Base-by-base conservation (phyloP, 2,113 vertebrate genomes). In the Ptilonorhynchus violaceus region DNA sequence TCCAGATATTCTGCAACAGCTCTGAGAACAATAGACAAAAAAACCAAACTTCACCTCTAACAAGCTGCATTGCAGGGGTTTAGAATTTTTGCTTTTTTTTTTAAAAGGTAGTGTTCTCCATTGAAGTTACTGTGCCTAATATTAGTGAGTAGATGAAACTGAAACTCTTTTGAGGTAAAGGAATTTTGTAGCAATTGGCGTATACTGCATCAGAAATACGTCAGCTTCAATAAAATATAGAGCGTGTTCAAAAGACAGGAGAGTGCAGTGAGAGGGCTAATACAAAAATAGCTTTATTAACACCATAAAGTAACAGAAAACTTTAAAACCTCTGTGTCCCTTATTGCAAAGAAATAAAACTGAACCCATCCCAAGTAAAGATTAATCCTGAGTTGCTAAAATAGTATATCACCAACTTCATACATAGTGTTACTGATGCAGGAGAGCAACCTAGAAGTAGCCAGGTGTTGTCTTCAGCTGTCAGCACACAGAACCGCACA, bases 341-440 rank as follows among this genome's bases (percentile, higher is more conserved):
- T 1, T 70, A 39, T 42, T 59, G 39, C 24, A 77, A 31, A 88
- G 25, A 13, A 64, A 9, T 63, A 28, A 42, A 69, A 27, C 19
- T 20, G 24, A 64, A 41, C 27, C 8, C 25, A 55, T 23, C 15
- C 12, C 31, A 59, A 55, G 44, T 3, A 81, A 81, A 46, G 7
- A 15, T 20, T 33, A 42, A 35, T 27, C 11, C 39, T 76, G 63
- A 22, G 3, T 6, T 59, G 44, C 25, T 81, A 44, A 64, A 85
- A 19, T 13, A n/a, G 7, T 2, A 0, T 37, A 15, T 30, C 20
- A 42, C 10, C 33, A 22, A 1, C 13, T 39, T 46, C 15, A 46
- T 17, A 37, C 5, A 12, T 13, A 37, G 12, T 7, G 4, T 21
- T 39, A 21, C 4, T 42, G 25, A 67, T 2, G 7, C 41, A 41